These are phyloP conservation scores for Adelosebastes latens DNA, from an alignment of 2,797 vertebrate genomes.

Conservation along the genomic window DNA sequence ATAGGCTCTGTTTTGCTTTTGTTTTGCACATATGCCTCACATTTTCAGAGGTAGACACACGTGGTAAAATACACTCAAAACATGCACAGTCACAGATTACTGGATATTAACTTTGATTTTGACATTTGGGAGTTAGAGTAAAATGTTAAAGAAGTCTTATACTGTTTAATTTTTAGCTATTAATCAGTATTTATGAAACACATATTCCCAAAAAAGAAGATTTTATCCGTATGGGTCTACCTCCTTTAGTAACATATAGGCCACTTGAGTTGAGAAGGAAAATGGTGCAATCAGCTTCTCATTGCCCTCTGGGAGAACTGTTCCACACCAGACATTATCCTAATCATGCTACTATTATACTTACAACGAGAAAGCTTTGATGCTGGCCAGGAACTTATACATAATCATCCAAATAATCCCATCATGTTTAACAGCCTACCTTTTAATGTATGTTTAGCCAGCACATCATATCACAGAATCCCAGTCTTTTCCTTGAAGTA, in stretches of 20 bases:
- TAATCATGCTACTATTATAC: constrained; percentile 28
- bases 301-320: constrained; percentile 3
- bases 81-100: not conserved
- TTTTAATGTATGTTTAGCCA: constrained; percentile 18
- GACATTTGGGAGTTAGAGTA: not conserved
- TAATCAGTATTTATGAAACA: not conserved
- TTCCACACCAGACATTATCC: constrained; percentile 33
- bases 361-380: constrained; percentile 45
- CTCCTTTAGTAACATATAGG: not conserved
- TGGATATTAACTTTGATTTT: not conserved
- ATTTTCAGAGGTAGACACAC: not conserved
- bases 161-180: not conserved
- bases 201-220: not conserved
- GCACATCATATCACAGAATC: constrained; percentile 1
- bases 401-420: constrained; percentile 37
- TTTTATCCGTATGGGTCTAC: not conserved
- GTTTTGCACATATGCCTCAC: not conserved
- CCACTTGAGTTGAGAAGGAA: not conserved
- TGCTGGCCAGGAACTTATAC: constrained; percentile 20
- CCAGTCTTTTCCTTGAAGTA: constrained; percentile 4
- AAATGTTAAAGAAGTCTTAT: not conserved
- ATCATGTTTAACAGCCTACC: constrained; percentile 17
- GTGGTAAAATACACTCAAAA: not conserved
- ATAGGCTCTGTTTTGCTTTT: too few relatives aligned
- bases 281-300: constrained; percentile 28